Conservation (phyloP, 2,113 vertebrate species). For the cattle (Bos taurus) region DNA sequence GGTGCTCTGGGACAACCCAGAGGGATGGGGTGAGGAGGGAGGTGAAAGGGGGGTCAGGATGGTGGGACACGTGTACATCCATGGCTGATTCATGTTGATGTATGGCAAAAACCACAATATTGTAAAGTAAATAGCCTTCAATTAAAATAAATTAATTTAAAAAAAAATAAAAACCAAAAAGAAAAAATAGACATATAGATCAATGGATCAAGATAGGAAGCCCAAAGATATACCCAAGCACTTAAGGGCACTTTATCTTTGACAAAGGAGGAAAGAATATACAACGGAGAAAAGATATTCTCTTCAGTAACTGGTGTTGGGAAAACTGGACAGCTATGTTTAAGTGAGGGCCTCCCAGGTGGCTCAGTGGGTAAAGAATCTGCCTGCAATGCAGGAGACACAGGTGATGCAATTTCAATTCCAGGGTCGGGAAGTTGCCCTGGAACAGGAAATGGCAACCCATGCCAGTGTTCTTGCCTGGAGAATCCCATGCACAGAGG, state of each 20-base stretch:
- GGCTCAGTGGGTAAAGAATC: background rate
- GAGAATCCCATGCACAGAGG: background rate
- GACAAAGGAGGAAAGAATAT: background rate
- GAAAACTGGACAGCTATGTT: background rate
- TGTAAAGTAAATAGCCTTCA: background rate
- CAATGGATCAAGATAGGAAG: background rate
- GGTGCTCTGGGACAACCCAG: background rate
- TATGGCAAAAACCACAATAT: background rate
- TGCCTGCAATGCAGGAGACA: background rate
- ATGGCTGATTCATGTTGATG: background rate
- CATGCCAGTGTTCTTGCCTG: background rate
- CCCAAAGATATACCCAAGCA: background rate
- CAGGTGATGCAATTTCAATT: background rate
- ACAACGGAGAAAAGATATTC: background rate
- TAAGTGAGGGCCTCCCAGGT: background rate
- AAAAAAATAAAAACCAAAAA: background rate
- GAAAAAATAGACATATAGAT: background rate
- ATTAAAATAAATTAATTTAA: background rate
- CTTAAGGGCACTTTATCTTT: background rate
- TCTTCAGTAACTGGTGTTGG: background rate
- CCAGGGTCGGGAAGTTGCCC: fast-evolving
- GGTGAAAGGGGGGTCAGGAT: background rate
- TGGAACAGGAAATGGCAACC: background rate
- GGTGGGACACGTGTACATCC: background rate
- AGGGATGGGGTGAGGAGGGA: background rate